Evolutionary conservation across 2,113 vertebrate species (phyloP).

Genomic region (Myanophis thanlyinensis): DNA sequence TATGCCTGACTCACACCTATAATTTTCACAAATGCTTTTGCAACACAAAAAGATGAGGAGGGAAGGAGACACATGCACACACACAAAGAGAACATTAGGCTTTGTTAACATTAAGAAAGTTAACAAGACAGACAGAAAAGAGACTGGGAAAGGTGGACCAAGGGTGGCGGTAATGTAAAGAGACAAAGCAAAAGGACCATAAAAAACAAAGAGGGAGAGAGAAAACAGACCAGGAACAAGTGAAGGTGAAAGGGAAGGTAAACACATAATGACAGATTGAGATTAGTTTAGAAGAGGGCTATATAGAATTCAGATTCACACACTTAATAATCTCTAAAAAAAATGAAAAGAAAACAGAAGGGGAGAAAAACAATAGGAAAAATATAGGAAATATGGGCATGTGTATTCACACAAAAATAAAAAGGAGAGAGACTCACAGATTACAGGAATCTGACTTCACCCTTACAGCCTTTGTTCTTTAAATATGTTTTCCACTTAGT

Average conservation of each 20-base stretch:
- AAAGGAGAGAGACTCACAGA: conserved; percentile 9
- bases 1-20: conserved; percentile 68
- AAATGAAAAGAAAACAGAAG: not conserved
- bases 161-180: not conserved
- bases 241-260: conserved; percentile 26
- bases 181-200: conserved; percentile 5
- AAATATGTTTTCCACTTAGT: conserved; percentile 66
- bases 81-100: conserved; percentile 2
- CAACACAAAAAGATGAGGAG: conserved; percentile 25
- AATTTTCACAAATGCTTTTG: conserved; percentile 67
- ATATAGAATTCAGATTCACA: not conserved
- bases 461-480: conserved; percentile 64
- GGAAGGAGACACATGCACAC: conserved; percentile 51
- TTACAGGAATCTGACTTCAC: conserved; percentile 70
- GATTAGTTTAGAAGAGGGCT: conserved; percentile 1
- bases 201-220: not conserved
- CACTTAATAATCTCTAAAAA: not conserved
- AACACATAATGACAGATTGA: not conserved
- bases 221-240: conserved; percentile 18
- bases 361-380: not conserved
- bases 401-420: not conserved
- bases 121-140: conserved; percentile 5
- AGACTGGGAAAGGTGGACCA: not conserved
- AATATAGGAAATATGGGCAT: not conserved
- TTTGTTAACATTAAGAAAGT: not conserved